phyloP scores from a whole-genome alignment of 2,113 vertebrate genomes.

The Trachemys scripta region DNA sequence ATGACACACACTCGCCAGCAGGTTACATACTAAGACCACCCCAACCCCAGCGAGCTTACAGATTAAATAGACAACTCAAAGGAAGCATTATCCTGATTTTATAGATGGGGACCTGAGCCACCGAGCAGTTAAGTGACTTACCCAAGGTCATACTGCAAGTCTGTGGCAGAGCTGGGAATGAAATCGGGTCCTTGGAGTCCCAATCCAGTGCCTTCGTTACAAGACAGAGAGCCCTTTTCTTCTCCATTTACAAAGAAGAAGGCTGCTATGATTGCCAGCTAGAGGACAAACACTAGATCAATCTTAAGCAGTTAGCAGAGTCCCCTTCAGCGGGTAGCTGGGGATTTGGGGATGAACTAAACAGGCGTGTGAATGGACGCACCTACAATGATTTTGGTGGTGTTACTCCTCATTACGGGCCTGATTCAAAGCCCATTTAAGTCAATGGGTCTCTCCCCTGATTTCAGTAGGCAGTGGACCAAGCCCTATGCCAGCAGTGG shows the following conservation, averaged over 20 bases:
- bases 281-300: neutral
- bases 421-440: neutral
- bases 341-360: neutral
- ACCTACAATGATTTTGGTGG: fast-evolving
- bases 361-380: neutral
- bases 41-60: neutral
- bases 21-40: neutral
- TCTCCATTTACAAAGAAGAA: neutral
- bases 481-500: fast-evolving
- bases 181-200: neutral
- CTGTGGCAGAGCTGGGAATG: neutral
- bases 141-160: neutral
- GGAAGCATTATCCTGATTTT: fast-evolving
- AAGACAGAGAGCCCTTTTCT: neutral
- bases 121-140: neutral
- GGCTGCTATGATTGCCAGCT: neutral
- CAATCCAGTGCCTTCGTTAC: neutral
- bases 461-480: no score
- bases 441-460: fast-evolving
- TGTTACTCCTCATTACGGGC: no score
- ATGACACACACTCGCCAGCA: neutral
- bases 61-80: fast-evolving
- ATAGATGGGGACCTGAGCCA: neutral
- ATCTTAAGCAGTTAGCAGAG: neutral
- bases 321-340: neutral